phyloP scores from a whole-genome alignment of 2,888 invertebrate species.

The Sturmia bella region DNA sequence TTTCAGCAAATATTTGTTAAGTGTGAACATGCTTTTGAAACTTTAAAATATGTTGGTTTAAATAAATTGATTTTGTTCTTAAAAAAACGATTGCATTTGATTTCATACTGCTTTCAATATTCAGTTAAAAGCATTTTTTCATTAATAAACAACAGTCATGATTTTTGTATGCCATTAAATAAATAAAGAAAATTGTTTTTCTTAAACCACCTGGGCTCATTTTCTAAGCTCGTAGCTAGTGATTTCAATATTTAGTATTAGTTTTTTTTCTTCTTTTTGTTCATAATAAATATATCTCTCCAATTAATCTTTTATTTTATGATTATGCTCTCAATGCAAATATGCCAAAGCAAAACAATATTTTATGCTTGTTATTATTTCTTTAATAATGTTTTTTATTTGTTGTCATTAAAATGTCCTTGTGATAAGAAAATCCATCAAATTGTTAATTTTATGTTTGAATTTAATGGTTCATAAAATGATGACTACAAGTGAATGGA shows the following conservation, averaged over 20 bases:
- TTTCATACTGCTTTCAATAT: too few relatives aligned
- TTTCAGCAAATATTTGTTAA: too few relatives aligned
- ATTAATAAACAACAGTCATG: not conserved
- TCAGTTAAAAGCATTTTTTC: too few relatives aligned
- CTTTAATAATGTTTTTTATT: conserved; percentile 22
- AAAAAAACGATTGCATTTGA: too few relatives aligned
- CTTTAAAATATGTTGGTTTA: too few relatives aligned
- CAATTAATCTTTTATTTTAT: conserved; percentile 51
- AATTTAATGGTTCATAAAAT: conserved; percentile 63
- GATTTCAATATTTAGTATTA: not conserved
- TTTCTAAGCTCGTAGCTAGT: not conserved
- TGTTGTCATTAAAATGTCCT: conserved; percentile 36
- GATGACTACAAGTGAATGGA: conserved; percentile 36
- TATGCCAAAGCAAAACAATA: not conserved
- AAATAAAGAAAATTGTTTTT: not conserved
- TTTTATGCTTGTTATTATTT: conserved; percentile 33
- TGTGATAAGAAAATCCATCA: conserved; percentile 67
- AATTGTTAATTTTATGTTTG: conserved; percentile 61
- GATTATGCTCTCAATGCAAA: conserved; percentile 15
- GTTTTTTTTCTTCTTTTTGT: not conserved
- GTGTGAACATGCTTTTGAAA: too few relatives aligned
- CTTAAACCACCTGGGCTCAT: not conserved
- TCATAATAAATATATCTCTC: conserved; percentile 20
- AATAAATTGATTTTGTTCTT: too few relatives aligned
- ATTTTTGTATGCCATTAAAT: not conserved